Evolutionary conservation across 2,888 invertebrate species (phyloP).

Genomic region (Steromphala cineraria): DNA sequence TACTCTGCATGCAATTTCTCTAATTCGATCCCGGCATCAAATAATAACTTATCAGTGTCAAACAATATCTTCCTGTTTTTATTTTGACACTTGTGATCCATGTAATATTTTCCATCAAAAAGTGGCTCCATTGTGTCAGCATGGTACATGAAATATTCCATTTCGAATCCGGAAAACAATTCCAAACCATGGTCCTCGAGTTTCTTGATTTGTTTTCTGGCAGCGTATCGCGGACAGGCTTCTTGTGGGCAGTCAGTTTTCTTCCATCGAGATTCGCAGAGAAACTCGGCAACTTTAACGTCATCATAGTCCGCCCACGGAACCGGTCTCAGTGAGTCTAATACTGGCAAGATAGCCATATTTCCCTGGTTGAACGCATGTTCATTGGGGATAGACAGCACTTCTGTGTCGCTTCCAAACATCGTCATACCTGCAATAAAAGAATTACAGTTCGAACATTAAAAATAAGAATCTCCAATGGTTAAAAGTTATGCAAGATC

Average conservation of each 20-base stretch:
- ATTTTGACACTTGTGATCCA: background rate
- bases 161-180: slow-evolving; percentile 6
- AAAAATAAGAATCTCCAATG: too few relatives aligned
- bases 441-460: too few relatives aligned
- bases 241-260: background rate
- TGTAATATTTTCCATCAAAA: background rate
- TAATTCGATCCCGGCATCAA: background rate
- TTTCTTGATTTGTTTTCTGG: background rate
- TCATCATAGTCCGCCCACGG: background rate
- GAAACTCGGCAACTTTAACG: slow-evolving; percentile 1
- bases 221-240: slow-evolving; percentile 5
- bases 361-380: background rate
- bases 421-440: background rate
- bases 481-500: too few relatives aligned
- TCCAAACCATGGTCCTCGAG: background rate
- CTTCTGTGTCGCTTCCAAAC: too few relatives aligned
- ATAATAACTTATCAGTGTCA: background rate
- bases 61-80: background rate
- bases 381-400: background rate
- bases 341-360: background rate
- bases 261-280: background rate
- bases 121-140: background rate
- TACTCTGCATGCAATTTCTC: background rate
- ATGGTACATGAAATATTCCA: background rate
- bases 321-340: background rate